Percentiles rank a stretch among this genome's conserved stretches.
These are phyloP conservation scores for Semibalanus balanoides DNA, from an alignment of 1,140 invertebrate species.

Conservation along the genomic window DNA sequence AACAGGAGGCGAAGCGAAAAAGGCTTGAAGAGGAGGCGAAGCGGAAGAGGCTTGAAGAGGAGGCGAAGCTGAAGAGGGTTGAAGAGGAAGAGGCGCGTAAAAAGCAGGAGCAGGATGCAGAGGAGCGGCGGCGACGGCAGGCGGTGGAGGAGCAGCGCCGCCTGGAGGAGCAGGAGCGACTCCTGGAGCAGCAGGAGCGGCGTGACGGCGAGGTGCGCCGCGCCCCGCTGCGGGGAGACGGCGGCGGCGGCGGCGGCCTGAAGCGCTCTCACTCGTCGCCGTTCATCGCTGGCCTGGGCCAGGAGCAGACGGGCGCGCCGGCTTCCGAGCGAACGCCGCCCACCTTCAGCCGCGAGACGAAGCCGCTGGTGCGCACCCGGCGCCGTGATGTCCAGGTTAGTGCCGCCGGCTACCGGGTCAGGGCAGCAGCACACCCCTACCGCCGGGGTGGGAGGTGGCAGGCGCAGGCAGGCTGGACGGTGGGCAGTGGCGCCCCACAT, in stretches of 20 bases:
- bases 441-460: too few relatives aligned
- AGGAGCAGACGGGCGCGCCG: neutral
- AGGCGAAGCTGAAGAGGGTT: neutral
- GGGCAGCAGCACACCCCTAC: too few relatives aligned
- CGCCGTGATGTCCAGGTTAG: neutral
- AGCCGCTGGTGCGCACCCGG: neutral
- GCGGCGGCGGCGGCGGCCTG: constrained; percentile 1
- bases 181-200: neutral
- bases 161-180: neutral
- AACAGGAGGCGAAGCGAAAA: neutral
- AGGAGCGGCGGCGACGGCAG: neutral
- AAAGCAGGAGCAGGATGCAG: neutral
- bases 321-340: neutral
- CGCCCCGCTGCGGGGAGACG: neutral
- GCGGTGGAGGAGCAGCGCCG: neutral
- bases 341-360: neutral
- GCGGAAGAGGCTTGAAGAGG: neutral
- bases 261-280: neutral
- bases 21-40: neutral
- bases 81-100: neutral
- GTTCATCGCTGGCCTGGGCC: neutral
- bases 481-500: too few relatives aligned
- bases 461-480: too few relatives aligned
- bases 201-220: neutral
- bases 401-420: too few relatives aligned